Conservation (phyloP, 2,888 invertebrate genomes). For the Drosophila quinaria region DNA sequence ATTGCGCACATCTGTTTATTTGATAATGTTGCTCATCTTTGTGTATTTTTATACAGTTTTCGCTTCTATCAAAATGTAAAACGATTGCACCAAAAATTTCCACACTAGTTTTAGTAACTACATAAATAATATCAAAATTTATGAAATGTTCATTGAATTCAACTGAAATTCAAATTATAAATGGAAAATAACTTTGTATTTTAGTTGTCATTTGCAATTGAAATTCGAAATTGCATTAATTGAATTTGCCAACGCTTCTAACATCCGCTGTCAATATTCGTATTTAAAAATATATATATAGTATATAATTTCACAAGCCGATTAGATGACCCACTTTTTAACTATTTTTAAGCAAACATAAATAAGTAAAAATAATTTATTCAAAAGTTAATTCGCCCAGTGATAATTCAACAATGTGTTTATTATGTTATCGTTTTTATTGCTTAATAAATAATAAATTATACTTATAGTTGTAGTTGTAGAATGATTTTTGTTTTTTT, state of each 20-base stretch:
- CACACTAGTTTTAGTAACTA: conserved; percentile 12
- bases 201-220: conserved; percentile 1
- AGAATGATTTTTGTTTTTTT: conserved; percentile 12
- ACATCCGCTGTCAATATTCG: conserved; percentile 6
- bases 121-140: conserved; percentile 13
- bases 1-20: conserved; percentile 67
- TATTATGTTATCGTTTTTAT: conserved; percentile 14
- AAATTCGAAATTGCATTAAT: conserved; percentile 11
- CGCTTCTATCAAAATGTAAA: conserved; percentile 19
- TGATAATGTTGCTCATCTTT: conserved; percentile 31
- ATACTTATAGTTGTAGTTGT: conserved; percentile 2
- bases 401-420: neutral
- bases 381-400: conserved; percentile 14
- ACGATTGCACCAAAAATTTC: conserved; percentile 8
- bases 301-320: conserved; percentile 16
- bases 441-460: conserved; percentile 12
- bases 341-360: conserved; percentile 41
- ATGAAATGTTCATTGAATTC: conserved; percentile 3
- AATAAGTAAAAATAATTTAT: conserved; percentile 16
- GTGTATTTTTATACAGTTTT: conserved; percentile 58
- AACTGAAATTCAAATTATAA: neutral
- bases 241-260: conserved; percentile 9
- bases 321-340: conserved; percentile 59
- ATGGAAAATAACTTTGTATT: neutral
- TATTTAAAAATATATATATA: neutral